Conservation (phyloP, 2,888 invertebrate species). For the Eupithecia insigniata region DNA sequence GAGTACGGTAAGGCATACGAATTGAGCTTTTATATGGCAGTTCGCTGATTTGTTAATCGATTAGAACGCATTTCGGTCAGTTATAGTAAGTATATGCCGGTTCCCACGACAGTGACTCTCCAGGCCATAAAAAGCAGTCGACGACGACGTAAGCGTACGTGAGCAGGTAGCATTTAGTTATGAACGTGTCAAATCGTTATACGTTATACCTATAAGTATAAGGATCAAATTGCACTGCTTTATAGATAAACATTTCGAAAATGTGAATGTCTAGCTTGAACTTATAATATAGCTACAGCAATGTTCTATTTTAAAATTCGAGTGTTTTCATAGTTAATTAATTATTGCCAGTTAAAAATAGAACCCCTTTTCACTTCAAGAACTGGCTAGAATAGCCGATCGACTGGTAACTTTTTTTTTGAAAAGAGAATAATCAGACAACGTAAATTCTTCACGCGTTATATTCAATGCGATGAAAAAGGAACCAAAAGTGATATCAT, state of each 20-base stretch:
- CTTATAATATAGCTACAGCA: neutral
- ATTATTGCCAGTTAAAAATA: conserved; percentile 41
- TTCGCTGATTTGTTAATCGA: conserved; percentile 78
- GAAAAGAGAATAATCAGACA: conserved; percentile 19
- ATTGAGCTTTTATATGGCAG: conserved; percentile 69
- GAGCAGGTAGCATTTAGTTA: conserved; percentile 75
- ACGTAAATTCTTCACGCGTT: conserved; percentile 56
- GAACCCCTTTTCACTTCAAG: neutral
- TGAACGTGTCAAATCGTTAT: conserved; percentile 63
- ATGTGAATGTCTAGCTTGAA: conserved; percentile 38
- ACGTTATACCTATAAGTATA: conserved; percentile 53
- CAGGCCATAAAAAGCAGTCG: conserved; percentile 80
- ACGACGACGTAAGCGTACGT: conserved; percentile 80
- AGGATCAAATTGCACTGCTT: conserved; percentile 41
- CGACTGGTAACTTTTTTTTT: conserved; percentile 4
- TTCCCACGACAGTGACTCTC: conserved; percentile 82
- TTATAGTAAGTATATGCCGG: conserved; percentile 82
- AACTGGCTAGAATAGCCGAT: conserved; percentile 12
- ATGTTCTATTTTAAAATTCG: conserved; percentile 30
- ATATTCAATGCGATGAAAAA: conserved; percentile 71
- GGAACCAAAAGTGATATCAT: conserved; percentile 67
- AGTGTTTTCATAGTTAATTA: conserved; percentile 38
- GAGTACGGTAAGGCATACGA: conserved; percentile 48
- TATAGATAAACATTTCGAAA: conserved; percentile 53
- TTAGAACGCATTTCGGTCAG: conserved; percentile 84